phyloP scores from a whole-genome alignment of 2,888 invertebrate species.

The Drosophila atripex region DNA sequence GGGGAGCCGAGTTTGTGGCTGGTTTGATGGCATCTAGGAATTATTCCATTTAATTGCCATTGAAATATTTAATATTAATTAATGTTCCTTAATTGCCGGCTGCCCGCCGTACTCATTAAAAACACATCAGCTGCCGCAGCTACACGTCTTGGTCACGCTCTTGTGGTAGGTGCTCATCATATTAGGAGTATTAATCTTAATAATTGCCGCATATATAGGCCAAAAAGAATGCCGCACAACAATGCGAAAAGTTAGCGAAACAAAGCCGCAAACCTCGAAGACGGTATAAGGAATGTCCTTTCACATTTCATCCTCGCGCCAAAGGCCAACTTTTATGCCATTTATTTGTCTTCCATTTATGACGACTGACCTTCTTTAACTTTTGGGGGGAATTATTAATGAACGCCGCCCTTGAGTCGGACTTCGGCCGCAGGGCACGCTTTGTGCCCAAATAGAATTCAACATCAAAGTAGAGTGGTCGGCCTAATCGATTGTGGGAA shows the following conservation, averaged over 20 bases:
- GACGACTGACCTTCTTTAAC: conserved; percentile 28
- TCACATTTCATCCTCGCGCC: conserved; percentile 6
- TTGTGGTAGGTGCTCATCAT: conserved; percentile 31
- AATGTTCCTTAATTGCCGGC: conserved; percentile 72
- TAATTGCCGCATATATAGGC: conserved; percentile 52
- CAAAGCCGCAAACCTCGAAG: conserved; percentile 34
- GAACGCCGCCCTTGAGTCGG: conserved; percentile 26
- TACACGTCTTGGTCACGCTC: conserved; percentile 37
- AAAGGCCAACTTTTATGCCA: conserved; percentile 27
- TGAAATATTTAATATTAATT: conserved; percentile 80
- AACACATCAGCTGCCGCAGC: conserved; percentile 61
- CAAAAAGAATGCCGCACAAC: conserved; percentile 59
- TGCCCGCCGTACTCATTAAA: conserved; percentile 67
- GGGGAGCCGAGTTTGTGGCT: conserved; percentile 42
- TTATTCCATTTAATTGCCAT: conserved; percentile 73
- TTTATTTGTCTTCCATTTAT: conserved; percentile 39
- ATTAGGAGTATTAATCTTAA: conserved; percentile 73
- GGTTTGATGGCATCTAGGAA: conserved; percentile 54
- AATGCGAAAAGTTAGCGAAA: conserved; percentile 49
- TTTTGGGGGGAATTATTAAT: conserved; percentile 41
- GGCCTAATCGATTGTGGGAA: conserved; percentile 21
- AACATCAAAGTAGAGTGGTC: conserved; percentile 24
- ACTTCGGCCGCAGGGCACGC: conserved; percentile 10
- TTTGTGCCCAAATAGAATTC: conserved; percentile 29
- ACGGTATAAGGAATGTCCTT: conserved; percentile 20